Evolutionary conservation across 2,888 invertebrate genomes (phyloP).

Genomic region (Eupithecia subfuscata): DNA sequence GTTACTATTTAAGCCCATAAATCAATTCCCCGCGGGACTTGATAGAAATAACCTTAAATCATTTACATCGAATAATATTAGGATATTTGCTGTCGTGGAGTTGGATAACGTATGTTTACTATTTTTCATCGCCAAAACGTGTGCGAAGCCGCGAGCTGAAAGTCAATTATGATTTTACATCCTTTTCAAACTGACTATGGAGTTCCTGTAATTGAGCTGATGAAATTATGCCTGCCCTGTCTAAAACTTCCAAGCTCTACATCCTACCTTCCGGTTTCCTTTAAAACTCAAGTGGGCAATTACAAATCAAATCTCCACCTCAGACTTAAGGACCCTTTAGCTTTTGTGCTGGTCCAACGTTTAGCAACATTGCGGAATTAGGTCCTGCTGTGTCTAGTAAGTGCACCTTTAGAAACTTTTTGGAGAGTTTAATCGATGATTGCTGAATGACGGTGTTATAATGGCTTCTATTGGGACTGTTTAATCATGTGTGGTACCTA

Average conservation of each 20-base stretch:
- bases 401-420: slow-evolving; percentile 26
- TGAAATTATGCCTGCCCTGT: slow-evolving; percentile 22
- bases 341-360: slow-evolving; percentile 58
- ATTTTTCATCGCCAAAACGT: neutral
- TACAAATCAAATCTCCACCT: slow-evolving; percentile 66
- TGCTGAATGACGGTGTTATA: slow-evolving; percentile 17
- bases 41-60: neutral
- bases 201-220: neutral
- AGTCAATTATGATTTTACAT: neutral
- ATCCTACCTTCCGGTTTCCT: slow-evolving; percentile 68
- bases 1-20: neutral
- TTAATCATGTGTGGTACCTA: slow-evolving; percentile 1
- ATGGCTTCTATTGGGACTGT: slow-evolving; percentile 14
- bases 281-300: slow-evolving; percentile 80
- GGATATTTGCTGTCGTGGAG: neutral
- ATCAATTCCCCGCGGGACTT: neutral
- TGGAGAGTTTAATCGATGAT: slow-evolving; percentile 22
- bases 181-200: neutral
- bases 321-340: slow-evolving; percentile 58
- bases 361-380: slow-evolving; percentile 64
- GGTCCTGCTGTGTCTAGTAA: slow-evolving; percentile 21
- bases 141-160: neutral
- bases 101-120: neutral
- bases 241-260: slow-evolving; percentile 52
- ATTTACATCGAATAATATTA: neutral